Base-by-base conservation (phyloP, 2,797 vertebrate species). In the Gila robusta region DNA sequence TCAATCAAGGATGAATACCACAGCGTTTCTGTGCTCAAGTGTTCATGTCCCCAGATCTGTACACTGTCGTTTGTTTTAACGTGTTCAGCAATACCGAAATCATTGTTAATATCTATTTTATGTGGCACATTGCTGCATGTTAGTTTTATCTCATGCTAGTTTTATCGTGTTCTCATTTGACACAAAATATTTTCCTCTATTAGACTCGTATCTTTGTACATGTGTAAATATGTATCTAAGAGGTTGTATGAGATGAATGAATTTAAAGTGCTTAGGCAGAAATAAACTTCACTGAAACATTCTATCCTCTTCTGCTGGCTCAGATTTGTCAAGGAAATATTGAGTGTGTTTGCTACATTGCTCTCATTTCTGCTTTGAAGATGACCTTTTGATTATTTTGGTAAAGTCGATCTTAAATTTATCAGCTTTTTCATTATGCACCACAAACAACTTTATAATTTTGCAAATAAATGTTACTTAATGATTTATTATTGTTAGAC, bases 211-310 rank as follows among this genome's bases (percentile, higher is more conserved):
- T 91, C 76, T 84, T 89, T 96, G 93, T 95, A 96, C 90, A 96
- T 96, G 95, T 96, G 95, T 96, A 96, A 94, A 97, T 96, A 94
- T 95, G 92, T 95, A 95, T 94, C 74, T 92, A 91, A 93, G 92
- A 89, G 92, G 81, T 93, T 96, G 95, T 90, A 87, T 95, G 93
- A 95, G 91, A 93, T 97, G 94, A 96, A 95, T 95, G 94, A 94
- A 89, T 85, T 95, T 94, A 93, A 93, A 93, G 91, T 83, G 93
- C 92, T 94, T 88, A 94, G 91, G 94, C 92, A 94, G 95, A 94
- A 97, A 97, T 98, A 98, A 98, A 97, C 91, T 93, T 89, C 91
- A 92, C 91, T 82, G 72, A 86, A 86, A 87, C 64, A 19, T 89
- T 83, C 11, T 49, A 8, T n/a, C 37, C 6, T 35, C 5, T 66